Evolutionary conservation across 2,797 vertebrate genomes (phyloP), one percentile per base, ranked within the genome.

Genomic region (Muscicapa comitata): DNA sequence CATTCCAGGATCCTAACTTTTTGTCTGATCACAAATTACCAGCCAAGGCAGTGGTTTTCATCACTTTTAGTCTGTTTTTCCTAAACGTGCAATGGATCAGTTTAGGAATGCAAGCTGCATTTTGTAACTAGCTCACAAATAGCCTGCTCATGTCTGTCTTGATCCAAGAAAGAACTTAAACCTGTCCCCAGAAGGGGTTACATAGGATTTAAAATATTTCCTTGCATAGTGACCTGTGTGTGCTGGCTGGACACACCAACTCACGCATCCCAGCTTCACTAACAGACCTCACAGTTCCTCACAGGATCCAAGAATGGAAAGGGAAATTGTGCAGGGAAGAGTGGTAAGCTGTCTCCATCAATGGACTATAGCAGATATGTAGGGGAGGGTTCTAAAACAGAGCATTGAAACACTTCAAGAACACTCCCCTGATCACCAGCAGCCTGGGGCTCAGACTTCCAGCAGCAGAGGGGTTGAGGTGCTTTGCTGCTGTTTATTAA

Each of bases 31-130:
- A 55, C 76, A 86, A 88, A 86, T 94, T 86, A 93, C 35, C 29
- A 88, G 70, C 66, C 73, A 88, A 94, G 82, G 48, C 62, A 93
- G 70, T 62, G 82, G 94, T 91, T 90, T 86, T 96, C 87, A 90
- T 92, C 86, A 90, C 51, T 93, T 92, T 72, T 66, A 76, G 85
- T 94, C 81, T 86, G 9, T 78, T 92, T 80, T 91, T 54, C 75
- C 88, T 58, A 82, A 87, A 68, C 24, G 37, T 73, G 54, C 58
- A 93, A 70, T 11, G 28, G 37, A 94, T 88, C 38, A 15, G 26
- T 73, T 92, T 73, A 78, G 70, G 75, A 90, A 81, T 38, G 70
- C 73, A 84, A 86, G 58, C 59, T 91, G 37, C 38, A 73, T 73
- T 93, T 78, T 74, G 25, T 59, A 91, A 71, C 86, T 54, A 11